Percentiles rank a stretch among this genome's conserved stretches.
These are phyloP conservation scores for Cyclopterus lumpus DNA, from an alignment of 2,797 vertebrate species.

Conservation along the genomic window DNA sequence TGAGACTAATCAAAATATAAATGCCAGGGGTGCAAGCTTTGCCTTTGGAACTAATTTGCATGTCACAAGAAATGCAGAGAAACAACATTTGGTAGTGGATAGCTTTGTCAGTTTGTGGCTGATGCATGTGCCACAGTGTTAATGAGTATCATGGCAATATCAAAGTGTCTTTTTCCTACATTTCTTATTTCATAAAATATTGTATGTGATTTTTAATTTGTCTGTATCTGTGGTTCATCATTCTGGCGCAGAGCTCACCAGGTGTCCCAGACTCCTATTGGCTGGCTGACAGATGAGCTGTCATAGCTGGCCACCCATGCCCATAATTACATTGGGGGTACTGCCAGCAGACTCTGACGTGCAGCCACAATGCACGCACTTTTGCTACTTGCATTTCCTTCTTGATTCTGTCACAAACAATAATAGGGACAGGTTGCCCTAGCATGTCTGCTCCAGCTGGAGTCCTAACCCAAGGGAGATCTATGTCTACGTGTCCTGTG, in stretches of 20 bases:
- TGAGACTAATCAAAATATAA: constrained; percentile 71
- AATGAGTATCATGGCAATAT: constrained; percentile 30
- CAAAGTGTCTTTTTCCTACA: constrained; percentile 32
- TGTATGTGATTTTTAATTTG: constrained; percentile 71
- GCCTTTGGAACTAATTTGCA: constrained; percentile 57
- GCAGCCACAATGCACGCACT: constrained; percentile 63
- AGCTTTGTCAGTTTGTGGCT: constrained; percentile 32
- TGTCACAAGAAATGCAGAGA: constrained; percentile 40
- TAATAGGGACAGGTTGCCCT: constrained; percentile 78
- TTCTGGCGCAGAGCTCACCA: constrained; percentile 68
- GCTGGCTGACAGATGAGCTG: constrained; percentile 85
- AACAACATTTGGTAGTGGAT: constrained; percentile 45
- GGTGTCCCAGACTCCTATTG: constrained; percentile 74
- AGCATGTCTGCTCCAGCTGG: constrained; percentile 77
- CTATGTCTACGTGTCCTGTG: constrained; percentile 50
- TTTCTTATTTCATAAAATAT: constrained; percentile 42
- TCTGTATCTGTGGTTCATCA: constrained; percentile 68
- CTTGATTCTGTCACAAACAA: constrained; percentile 84
- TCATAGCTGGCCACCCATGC: constrained; percentile 85
- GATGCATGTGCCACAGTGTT: constrained; percentile 29
- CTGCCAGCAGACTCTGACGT: constrained; percentile 75
- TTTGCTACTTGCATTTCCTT: constrained; percentile 75
- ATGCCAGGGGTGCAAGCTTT: constrained; percentile 45
- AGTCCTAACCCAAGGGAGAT: constrained; percentile 67
- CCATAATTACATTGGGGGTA: constrained; percentile 83